phyloP scores from a whole-genome alignment of 2,113 vertebrate species.

The Embiotoca jacksoni region DNA sequence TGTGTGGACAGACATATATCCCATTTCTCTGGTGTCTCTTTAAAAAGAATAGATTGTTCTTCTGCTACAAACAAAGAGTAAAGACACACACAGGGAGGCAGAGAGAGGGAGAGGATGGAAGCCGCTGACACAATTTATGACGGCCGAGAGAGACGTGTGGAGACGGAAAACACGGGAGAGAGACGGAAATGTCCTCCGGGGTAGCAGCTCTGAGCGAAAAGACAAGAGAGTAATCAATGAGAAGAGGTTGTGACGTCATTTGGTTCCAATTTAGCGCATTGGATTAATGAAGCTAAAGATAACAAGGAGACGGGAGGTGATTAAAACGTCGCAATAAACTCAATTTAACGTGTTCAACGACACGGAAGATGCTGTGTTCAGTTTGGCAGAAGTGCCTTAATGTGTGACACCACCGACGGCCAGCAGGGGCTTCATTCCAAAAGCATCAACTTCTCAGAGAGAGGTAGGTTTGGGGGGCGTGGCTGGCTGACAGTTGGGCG shows the following conservation, averaged over 20 bases:
- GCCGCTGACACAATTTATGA: conserved; percentile 70
- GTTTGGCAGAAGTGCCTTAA: too few species aligned
- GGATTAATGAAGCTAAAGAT: too few species aligned
- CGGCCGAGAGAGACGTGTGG: conserved; percentile 22
- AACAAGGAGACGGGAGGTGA: too few species aligned
- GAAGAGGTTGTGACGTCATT: conserved; percentile 41
- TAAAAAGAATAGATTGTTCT: conserved; percentile 82
- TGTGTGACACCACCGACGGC: too few species aligned
- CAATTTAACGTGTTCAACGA: too few species aligned
- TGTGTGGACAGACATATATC: conserved; percentile 63
- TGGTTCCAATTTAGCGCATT: conserved; percentile 29
- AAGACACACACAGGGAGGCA: conserved; percentile 50
- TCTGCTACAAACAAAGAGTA: conserved; percentile 73
- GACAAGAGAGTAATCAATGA: conserved; percentile 3
- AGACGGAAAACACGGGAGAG: conserved; percentile 31
- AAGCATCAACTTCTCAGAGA: too few species aligned
- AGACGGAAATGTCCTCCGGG: conserved; percentile 7
- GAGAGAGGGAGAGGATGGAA: conserved; percentile 12
- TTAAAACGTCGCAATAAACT: too few species aligned
- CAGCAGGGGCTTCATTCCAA: too few species aligned
- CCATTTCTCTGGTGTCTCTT: conserved; percentile 78
- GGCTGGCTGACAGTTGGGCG: too few species aligned
- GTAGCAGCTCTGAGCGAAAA: background rate
- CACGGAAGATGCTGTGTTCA: too few species aligned
- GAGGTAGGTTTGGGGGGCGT: too few species aligned